Evolutionary conservation across 2,797 vertebrate genomes (phyloP).

Genomic region (Ara ararauna): DNA sequence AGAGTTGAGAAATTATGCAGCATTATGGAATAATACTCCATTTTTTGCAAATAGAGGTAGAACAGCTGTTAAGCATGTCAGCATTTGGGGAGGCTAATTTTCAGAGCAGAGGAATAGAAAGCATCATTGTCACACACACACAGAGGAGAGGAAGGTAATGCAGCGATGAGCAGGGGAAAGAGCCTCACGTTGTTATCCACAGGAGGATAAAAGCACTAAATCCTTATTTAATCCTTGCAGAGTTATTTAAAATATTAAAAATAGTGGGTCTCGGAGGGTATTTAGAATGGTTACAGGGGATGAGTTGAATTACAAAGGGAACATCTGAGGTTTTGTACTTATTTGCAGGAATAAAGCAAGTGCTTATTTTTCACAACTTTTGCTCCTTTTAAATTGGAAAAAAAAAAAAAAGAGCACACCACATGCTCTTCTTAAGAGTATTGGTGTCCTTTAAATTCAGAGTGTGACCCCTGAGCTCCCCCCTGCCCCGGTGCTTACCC

Average conservation of each 20-base stretch:
- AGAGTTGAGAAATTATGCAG: not conserved
- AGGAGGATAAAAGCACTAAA: slow-evolving; percentile 45
- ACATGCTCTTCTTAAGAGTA: not conserved
- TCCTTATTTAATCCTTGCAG: slow-evolving; percentile 63
- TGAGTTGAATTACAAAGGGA: slow-evolving; percentile 41
- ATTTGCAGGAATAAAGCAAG: slow-evolving; percentile 14
- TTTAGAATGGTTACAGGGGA: slow-evolving; percentile 15
- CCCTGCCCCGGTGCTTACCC: not conserved
- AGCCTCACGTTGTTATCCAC: not conserved
- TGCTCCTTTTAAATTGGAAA: not conserved
- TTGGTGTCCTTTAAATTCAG: not conserved
- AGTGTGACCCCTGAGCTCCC: not conserved
- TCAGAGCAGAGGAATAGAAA: slow-evolving; percentile 33
- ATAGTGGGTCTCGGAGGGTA: slow-evolving; percentile 21
- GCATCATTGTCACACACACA: not conserved
- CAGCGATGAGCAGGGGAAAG: not conserved
- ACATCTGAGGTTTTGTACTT: not conserved
- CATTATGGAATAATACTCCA: slow-evolving; percentile 24
- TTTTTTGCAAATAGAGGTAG: slow-evolving; percentile 44
- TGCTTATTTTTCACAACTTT: not conserved
- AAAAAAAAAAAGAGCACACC: not conserved
- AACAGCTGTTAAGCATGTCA: slow-evolving; percentile 29
- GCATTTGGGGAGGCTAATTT: slow-evolving; percentile 28
- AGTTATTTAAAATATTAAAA: slow-evolving; percentile 69
- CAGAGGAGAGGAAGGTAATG: not conserved